phyloP scores from a whole-genome alignment of 2,113 vertebrate species.

The Melanocharis versteri region DNA sequence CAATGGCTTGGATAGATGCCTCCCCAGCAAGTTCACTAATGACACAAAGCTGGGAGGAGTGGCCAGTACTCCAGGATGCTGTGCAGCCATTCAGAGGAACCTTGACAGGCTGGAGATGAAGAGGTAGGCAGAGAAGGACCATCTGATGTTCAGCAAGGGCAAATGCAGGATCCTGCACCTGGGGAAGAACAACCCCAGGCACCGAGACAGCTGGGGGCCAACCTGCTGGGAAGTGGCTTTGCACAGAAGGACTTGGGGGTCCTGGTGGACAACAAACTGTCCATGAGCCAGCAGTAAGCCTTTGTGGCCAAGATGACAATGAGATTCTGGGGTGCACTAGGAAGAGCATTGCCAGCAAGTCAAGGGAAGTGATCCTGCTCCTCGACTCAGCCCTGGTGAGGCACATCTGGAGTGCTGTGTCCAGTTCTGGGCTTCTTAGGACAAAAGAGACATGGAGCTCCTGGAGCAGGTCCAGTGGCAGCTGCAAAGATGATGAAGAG shows the following conservation, averaged over 20 bases:
- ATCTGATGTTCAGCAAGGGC: not conserved
- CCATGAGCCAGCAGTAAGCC: not conserved
- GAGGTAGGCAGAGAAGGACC: not conserved
- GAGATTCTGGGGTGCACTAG: not conserved
- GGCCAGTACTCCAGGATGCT: not conserved
- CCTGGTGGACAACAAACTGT: not conserved
- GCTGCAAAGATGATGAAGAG: not conserved
- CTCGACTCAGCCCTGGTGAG: not conserved
- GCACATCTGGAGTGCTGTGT: not conserved
- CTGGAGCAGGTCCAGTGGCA: not conserved
- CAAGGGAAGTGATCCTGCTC: not conserved
- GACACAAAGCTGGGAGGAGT: not conserved
- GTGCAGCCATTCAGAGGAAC: not conserved
- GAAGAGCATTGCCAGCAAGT: not conserved
- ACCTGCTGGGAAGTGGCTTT: not conserved
- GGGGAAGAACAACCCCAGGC: not conserved
- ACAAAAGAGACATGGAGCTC: not conserved
- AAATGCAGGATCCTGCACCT: not conserved
- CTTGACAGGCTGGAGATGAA: not conserved
- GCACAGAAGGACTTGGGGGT: not conserved
- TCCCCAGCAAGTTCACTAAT: not conserved
- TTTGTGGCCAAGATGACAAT: not conserved
- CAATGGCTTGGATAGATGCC: not conserved
- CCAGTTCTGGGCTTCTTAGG: not conserved
- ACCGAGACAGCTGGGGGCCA: not conserved